These are phyloP conservation scores for Heterodera filipjevi DNA, from an alignment of 2,888 invertebrate genomes.

Conservation along the genomic window DNA sequence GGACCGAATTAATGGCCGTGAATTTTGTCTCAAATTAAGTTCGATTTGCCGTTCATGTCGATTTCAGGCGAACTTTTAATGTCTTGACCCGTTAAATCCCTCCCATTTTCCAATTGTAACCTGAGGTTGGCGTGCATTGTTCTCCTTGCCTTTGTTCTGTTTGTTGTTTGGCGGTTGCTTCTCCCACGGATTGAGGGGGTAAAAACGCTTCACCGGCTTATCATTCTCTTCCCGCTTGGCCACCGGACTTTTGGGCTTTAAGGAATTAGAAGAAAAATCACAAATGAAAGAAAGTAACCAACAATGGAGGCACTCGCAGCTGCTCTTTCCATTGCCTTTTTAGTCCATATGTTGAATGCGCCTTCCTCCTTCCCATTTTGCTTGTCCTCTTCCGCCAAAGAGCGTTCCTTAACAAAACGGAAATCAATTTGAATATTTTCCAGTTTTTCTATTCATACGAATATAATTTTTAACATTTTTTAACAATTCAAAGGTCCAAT, in stretches of 20 bases:
- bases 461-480: no score
- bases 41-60: no score
- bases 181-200: conserved; percentile 82
- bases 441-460: no score
- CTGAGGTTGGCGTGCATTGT: conserved; percentile 4
- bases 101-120: not conserved
- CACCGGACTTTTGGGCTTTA: conserved; percentile 63
- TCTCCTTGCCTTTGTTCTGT: conserved; percentile 18
- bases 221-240: conserved; percentile 60
- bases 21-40: no score
- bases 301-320: conserved; percentile 49
- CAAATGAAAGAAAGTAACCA: conserved; percentile 42
- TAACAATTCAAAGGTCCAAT: no score
- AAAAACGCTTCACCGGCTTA: conserved; percentile 76
- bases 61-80: no score
- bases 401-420: no score
- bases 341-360: conserved; percentile 53
- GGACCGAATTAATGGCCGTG: no score
- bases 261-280: conserved; percentile 68
- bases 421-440: no score
- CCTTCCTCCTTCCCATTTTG: conserved; percentile 17
- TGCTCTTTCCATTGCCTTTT: conserved; percentile 64
- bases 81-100: no score
- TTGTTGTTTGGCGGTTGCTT: conserved; percentile 71
- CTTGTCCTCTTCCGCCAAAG: not conserved